Conservation (phyloP, 2,113 vertebrate species). For the Saccopteryx bilineata region DNA sequence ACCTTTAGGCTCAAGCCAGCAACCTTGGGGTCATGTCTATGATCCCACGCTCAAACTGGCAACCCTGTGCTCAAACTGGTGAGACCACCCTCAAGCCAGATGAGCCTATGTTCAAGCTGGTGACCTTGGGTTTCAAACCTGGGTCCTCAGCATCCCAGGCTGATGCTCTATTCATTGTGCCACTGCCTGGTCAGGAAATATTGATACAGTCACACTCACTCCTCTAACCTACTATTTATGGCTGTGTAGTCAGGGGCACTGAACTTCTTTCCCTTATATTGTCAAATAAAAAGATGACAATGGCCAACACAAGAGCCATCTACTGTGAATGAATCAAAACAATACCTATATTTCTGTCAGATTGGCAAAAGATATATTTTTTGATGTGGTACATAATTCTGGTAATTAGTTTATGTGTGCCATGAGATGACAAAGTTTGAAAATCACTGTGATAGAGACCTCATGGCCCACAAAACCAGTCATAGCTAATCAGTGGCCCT, state of each 20-base stretch:
- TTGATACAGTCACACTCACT: no score
- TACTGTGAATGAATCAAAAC: background rate
- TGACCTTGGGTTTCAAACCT: no score
- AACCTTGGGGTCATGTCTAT: no score
- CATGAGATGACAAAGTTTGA: background rate
- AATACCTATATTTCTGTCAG: background rate
- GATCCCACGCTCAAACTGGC: no score
- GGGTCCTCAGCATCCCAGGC: no score
- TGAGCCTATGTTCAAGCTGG: no score
- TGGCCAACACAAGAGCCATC: background rate
- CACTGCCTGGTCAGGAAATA: no score
- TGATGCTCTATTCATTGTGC: no score
- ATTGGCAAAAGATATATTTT: background rate
- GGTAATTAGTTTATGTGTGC: background rate
- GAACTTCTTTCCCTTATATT: background rate
- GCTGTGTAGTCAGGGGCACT: background rate
- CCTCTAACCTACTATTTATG: no score
- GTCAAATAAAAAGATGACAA: background rate
- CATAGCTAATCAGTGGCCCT: background rate
- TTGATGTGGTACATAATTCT: background rate
- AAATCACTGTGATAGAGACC: background rate
- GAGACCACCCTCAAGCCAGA: no score
- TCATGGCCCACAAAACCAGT: background rate
- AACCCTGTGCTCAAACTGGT: no score
- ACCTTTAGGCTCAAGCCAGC: no score